phyloP scores from a whole-genome alignment of 2,888 invertebrate species.

The Blomia tropicalis region DNA sequence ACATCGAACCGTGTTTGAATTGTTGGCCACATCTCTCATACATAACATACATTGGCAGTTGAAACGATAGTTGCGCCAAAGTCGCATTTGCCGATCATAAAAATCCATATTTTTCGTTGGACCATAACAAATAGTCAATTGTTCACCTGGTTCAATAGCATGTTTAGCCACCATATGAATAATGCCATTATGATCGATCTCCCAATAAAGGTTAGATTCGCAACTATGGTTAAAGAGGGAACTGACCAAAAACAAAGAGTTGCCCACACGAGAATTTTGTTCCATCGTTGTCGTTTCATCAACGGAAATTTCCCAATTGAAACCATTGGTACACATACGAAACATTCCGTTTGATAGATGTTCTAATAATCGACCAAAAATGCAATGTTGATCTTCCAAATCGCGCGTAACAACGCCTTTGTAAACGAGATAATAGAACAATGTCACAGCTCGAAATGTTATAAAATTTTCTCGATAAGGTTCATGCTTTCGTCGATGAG shows the following conservation, averaged over 20 bases:
- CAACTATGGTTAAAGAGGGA: conserved; percentile 9
- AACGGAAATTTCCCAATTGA: not conserved
- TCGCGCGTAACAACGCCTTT: not conserved
- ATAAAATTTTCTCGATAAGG: not conserved
- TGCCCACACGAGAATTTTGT: not conserved
- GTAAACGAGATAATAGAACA: not conserved
- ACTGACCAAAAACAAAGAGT: not conserved
- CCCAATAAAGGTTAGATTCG: not conserved
- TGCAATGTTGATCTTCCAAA: not conserved
- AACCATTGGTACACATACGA: not conserved
- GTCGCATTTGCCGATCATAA: not conserved
- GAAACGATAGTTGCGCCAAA: not conserved
- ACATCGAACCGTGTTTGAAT: not conserved
- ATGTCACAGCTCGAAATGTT: not conserved
- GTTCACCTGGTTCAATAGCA: not conserved
- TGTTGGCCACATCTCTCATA: not conserved
- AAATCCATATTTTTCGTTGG: not conserved
- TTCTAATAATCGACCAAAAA: not conserved
- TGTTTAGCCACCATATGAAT: not conserved
- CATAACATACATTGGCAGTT: not conserved
- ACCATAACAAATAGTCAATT: not conserved
- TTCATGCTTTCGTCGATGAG: not conserved
- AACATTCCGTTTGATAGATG: not conserved
- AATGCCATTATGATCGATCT: not conserved
- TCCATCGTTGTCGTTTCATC: not conserved